phyloP scores from a whole-genome alignment of 2,888 invertebrate species.

The Ecliptopera silaceata region DNA sequence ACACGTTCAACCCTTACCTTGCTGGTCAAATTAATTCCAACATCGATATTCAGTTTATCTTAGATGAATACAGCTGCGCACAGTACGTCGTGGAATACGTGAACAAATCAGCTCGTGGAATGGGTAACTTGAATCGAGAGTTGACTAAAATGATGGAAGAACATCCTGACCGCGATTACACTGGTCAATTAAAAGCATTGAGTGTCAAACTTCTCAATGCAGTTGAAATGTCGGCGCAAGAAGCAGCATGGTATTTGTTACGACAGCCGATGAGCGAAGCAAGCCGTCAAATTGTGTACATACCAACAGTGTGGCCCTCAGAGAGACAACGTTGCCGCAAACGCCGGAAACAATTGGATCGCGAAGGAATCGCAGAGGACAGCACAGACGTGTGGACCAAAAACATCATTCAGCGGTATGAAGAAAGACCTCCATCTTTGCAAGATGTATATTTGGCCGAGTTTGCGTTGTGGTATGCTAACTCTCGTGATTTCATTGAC shows the following conservation, averaged over 20 bases:
- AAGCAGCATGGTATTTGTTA: conserved; percentile 67
- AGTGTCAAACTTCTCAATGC: conserved; percentile 49
- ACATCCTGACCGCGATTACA: conserved; percentile 39
- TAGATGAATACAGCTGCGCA: conserved; percentile 48
- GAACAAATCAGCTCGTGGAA: conserved; percentile 53
- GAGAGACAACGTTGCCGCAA: conserved; percentile 50
- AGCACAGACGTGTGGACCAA: conserved; percentile 46
- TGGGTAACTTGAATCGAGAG: conserved; percentile 49
- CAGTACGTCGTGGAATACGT: conserved; percentile 55
- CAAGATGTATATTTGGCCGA: conserved; percentile 40
- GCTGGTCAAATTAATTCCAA: conserved; percentile 44
- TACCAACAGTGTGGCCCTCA: conserved; percentile 55
- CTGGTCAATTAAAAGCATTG: conserved; percentile 34
- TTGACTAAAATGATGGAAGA: conserved; percentile 45
- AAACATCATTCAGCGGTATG: conserved; percentile 44
- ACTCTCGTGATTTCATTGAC: conserved; percentile 45
- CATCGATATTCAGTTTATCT: conserved; percentile 47
- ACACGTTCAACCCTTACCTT: conserved; percentile 54
- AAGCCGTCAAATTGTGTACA: conserved; percentile 47
- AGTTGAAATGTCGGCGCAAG: conserved; percentile 59
- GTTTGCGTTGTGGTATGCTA: conserved; percentile 47
- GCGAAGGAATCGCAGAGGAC: conserved; percentile 39
- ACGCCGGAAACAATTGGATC: conserved; percentile 41
- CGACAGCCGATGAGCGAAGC: conserved; percentile 59
- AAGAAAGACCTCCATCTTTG: conserved; percentile 42